Conservation (phyloP, 2,113 vertebrate genomes). For the Petrocephalus microphthalmus region DNA sequence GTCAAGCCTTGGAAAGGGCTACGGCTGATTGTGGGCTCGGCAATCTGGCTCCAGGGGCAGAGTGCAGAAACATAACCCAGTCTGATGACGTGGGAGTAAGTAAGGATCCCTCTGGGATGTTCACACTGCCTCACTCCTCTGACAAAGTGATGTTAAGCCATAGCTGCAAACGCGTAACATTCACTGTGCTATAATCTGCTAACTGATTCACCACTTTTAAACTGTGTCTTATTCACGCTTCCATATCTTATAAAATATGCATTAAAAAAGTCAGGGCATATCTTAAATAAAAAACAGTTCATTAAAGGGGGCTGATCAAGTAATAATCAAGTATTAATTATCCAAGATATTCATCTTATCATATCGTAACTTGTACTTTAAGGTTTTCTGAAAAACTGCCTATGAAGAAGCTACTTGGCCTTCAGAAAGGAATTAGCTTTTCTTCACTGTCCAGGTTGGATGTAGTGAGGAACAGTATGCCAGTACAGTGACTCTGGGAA, state of each 20-base stretch:
- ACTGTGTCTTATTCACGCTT: not conserved
- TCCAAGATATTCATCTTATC: not conserved
- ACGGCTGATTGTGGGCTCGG: not conserved
- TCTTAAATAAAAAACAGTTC: not conserved
- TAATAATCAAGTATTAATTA: not conserved
- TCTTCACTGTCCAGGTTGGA: not conserved
- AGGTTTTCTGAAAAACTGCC: not conserved
- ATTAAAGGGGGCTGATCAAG: not conserved
- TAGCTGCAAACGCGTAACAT: not conserved
- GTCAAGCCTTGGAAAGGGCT: not conserved
- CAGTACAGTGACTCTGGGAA: not conserved
- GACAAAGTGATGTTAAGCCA: not conserved
- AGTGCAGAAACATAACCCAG: not conserved
- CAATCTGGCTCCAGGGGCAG: not conserved
- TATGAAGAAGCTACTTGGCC: not conserved
- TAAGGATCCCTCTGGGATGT: not conserved
- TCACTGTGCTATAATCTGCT: not conserved
- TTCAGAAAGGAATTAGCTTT: not conserved
- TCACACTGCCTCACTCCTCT: not conserved
- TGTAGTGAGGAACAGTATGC: no score
- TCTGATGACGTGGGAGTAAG: not conserved
- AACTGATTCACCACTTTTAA: not conserved
- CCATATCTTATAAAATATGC: not conserved
- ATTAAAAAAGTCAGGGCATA: not conserved
- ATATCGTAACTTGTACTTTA: not conserved